Evolutionary conservation across 2,113 vertebrate species (phyloP), one percentile per base, ranked within the genome.

Genomic region (Mirza zaza): DNA sequence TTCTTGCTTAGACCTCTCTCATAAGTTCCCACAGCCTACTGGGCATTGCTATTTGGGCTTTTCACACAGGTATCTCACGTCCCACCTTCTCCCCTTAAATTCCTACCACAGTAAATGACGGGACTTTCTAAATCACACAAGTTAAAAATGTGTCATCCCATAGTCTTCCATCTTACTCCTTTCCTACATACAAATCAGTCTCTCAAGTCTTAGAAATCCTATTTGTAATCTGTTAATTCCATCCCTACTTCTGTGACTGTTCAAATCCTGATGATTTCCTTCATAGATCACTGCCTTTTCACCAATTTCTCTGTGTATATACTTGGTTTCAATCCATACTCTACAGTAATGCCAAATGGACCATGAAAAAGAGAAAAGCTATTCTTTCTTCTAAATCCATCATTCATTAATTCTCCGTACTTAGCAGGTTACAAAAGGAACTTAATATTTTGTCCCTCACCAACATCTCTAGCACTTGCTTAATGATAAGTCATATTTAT

Each of bases 221-320:
- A 83, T 59, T 82, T 91, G 82, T 86, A 92, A 83, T 67, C 48
- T 80, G 14, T 71, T 80, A 67, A 88, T 76, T 87, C 59, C 65
- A 91, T 55, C 5, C 55, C 36, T 73, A 57, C 34, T 81, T 85
- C 48, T n/a, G 2, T 83, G 48, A 83, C 27, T 86, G 29, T 94
- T 81, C 32, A 94, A 92, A 25, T 23, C 82, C 27, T 76, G 18
- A 67, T 75, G 42, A 70, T 65, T 87, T 93, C 18, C 73, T 96
- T 91, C 70, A 92, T 45, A 39, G 85, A 71, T 83, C 25, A 87
- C 25, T 87, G 29, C 29, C 36, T 83, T 88, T 84, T 63, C 34
- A 79, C 32, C 42, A 92, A 81, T 32, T 39, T 42, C 71, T 70
- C 34, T 32, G 29, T 34, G 77, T 68, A 70, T 9, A 59, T 15